phyloP scores from a whole-genome alignment of 2,113 vertebrate genomes.

The Cavia aperea region DNA sequence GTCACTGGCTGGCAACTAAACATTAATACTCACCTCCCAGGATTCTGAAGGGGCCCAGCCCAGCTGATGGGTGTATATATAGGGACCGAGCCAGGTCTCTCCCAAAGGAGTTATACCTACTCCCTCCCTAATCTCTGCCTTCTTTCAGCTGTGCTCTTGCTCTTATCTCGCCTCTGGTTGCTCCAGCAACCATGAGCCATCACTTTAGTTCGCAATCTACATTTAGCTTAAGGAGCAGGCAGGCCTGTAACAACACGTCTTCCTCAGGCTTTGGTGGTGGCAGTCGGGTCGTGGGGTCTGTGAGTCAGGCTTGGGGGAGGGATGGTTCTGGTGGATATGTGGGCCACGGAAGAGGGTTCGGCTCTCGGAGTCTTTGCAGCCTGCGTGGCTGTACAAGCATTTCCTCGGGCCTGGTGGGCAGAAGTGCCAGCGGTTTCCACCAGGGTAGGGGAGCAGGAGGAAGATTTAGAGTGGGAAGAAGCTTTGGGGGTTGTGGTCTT shows the following conservation, averaged over 20 bases:
- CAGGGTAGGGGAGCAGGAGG: neutral
- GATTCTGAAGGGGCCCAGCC: conserved; percentile 41
- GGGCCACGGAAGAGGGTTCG: conserved; percentile 25
- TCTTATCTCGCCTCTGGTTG: conserved; percentile 47
- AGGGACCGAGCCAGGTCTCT: conserved; percentile 35
- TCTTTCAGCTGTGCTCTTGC: conserved; percentile 21
- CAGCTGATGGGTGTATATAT: conserved; percentile 57
- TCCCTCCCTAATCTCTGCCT: conserved; percentile 4
- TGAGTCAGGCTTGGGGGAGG: neutral
- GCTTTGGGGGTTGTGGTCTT: conserved; percentile 7
- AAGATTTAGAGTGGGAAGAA: neutral
- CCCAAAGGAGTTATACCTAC: conserved; percentile 33
- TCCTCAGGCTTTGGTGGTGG: conserved; percentile 30
- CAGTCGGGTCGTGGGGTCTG: neutral
- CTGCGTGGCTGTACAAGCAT: conserved; percentile 14
- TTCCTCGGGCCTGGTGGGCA: conserved; percentile 3
- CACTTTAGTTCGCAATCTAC: conserved; percentile 62
- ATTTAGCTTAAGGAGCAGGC: conserved; percentile 49
- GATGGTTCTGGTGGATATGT: neutral
- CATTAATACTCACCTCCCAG: conserved; percentile 50
- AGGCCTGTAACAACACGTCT: neutral
- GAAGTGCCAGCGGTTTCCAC: conserved; percentile 44
- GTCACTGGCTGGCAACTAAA: conserved; percentile 49
- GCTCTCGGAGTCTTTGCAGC: conserved; percentile 52
- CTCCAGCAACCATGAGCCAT: neutral